Percentiles rank a stretch among this genome's conserved stretches.
These are phyloP conservation scores for Baronia brevicornis DNA, from an alignment of 2,888 invertebrate species.

Conservation along the genomic window DNA sequence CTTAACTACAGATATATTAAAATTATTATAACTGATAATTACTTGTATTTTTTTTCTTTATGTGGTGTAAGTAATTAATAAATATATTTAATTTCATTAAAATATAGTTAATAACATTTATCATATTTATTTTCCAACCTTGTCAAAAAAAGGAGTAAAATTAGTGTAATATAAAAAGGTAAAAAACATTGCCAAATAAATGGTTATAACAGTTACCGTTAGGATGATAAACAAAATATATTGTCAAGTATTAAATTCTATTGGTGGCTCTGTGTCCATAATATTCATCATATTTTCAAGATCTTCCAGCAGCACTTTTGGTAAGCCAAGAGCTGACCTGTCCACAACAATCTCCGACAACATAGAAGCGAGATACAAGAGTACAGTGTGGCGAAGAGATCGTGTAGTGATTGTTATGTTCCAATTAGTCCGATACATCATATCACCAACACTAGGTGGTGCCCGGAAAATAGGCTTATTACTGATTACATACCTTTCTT, in stretches of 20 bases:
- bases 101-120: too few relatives aligned
- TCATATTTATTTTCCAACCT: too few relatives aligned
- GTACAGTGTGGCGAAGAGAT: slow-evolving; percentile 54
- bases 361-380: slow-evolving; percentile 57
- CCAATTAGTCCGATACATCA: slow-evolving; percentile 54
- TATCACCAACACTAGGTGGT: slow-evolving; percentile 39
- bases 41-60: too few relatives aligned
- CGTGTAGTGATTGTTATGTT: slow-evolving; percentile 71
- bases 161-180: slow-evolving; percentile 5
- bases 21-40: too few relatives aligned
- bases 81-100: too few relatives aligned
- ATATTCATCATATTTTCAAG: slow-evolving; percentile 30
- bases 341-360: slow-evolving; percentile 42
- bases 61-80: too few relatives aligned
- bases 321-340: slow-evolving; percentile 48
- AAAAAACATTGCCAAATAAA: slow-evolving; percentile 16
- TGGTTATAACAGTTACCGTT: slow-evolving; percentile 17
- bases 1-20: too few relatives aligned
- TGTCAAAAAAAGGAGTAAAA: slow-evolving; percentile 3
- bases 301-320: slow-evolving; percentile 50
- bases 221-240: slow-evolving; percentile 15
- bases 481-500: slow-evolving; percentile 77
- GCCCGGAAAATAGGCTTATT: slow-evolving; percentile 66
- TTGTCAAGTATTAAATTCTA: slow-evolving; percentile 15
- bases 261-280: slow-evolving; percentile 17